A percentile compares a stretch with the other conserved stretches of the same genome.
phyloP scores from a whole-genome alignment of 2,888 invertebrate species.

The Drosophila fulvimacula region DNA sequence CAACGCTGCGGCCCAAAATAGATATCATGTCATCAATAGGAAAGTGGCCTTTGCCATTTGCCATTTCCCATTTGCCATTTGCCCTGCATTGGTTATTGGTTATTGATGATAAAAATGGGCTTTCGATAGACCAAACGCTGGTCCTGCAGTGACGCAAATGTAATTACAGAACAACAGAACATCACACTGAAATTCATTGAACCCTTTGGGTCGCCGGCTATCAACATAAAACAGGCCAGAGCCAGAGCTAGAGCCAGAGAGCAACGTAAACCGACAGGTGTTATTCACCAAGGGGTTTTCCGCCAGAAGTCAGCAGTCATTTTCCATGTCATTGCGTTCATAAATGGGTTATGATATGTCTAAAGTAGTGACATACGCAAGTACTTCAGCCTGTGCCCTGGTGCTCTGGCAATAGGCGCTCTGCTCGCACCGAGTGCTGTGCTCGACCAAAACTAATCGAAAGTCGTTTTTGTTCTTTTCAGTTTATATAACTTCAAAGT shows the following conservation, averaged over 20 bases:
- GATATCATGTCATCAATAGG: slow-evolving; percentile 68
- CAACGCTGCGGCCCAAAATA: slow-evolving; percentile 51
- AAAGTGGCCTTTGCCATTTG: slow-evolving; percentile 29
- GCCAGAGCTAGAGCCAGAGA: not conserved
- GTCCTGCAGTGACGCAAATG: slow-evolving; percentile 30
- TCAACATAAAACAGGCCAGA: slow-evolving; percentile 31
- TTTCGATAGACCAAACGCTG: slow-evolving; percentile 24
- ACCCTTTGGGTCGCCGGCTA: slow-evolving; percentile 41
- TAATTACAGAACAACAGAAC: slow-evolving; percentile 39
- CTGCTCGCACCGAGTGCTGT: slow-evolving; percentile 1
- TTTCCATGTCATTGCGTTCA: slow-evolving; percentile 39
- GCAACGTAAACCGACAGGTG: slow-evolving; percentile 39
- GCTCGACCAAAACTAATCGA: slow-evolving; percentile 41
- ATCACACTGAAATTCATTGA: slow-evolving; percentile 11
- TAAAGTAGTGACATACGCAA: slow-evolving; percentile 48
- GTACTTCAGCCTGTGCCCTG: slow-evolving; percentile 35
- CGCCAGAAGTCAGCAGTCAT: slow-evolving; percentile 18
- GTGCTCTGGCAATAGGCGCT: slow-evolving; percentile 1
- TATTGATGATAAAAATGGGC: slow-evolving; percentile 55
- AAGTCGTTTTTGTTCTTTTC: slow-evolving; percentile 22
- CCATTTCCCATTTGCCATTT: slow-evolving; percentile 25
- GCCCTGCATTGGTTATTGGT: slow-evolving; percentile 57
- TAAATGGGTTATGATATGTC: slow-evolving; percentile 21
- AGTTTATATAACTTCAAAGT: slow-evolving; percentile 57
- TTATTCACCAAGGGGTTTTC: slow-evolving; percentile 26